A percentile compares a stretch with the other conserved stretches of the same genome.
Evolutionary conservation across 1,140 invertebrate species (phyloP).

Genomic region (Anoplolepis gracilipes): DNA sequence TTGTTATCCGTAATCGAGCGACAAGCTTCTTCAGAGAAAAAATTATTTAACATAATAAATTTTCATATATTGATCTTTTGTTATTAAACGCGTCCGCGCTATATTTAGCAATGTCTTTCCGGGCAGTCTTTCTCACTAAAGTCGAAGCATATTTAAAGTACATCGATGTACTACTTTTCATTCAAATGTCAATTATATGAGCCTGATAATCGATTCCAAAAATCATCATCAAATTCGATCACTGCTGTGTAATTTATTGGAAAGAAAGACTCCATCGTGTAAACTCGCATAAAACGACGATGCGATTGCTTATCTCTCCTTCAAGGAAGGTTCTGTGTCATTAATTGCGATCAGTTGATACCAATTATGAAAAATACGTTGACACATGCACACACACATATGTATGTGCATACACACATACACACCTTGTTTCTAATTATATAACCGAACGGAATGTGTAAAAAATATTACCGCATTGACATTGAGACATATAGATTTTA

Average conservation of each 20-base stretch:
- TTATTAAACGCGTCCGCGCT: slow-evolving; percentile 30
- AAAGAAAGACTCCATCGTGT: background rate
- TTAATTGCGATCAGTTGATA: slow-evolving; percentile 56
- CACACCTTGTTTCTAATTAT: slow-evolving; percentile 21
- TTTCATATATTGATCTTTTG: slow-evolving; percentile 46
- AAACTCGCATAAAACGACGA: background rate
- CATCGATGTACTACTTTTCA: background rate
- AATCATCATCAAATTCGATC: background rate
- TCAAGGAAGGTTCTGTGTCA: slow-evolving; percentile 9
- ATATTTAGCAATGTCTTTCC: slow-evolving; percentile 42
- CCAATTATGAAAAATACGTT: slow-evolving; percentile 31
- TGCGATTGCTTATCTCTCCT: slow-evolving; percentile 33
- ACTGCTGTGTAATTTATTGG: background rate
- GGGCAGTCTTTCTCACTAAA: slow-evolving; percentile 30
- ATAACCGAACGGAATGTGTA: slow-evolving; percentile 14
- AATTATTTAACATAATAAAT: slow-evolving; percentile 46
- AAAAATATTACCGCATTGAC: background rate
- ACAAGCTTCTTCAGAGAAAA: slow-evolving; percentile 18
- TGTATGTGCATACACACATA: no score
- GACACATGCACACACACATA: no score
- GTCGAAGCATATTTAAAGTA: background rate
- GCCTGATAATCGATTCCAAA: no score
- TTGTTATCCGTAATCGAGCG: slow-evolving; percentile 12
- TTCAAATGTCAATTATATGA: no score
- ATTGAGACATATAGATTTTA: background rate